phyloP scores from a whole-genome alignment of 1,140 invertebrate genomes.

The Bilobella aurantiaca region DNA sequence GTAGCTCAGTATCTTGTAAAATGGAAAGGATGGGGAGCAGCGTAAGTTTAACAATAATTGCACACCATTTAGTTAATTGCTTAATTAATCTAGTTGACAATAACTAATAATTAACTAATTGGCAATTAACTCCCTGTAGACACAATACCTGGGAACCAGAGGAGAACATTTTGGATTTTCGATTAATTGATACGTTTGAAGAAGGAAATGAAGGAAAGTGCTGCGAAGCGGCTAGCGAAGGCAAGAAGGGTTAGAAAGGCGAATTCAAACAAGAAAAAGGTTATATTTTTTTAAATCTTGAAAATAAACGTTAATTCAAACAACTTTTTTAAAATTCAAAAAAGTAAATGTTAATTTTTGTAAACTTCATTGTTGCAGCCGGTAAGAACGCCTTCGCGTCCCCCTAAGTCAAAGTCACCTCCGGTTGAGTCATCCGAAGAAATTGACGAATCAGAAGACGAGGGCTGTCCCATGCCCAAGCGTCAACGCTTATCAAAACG shows the following conservation, averaged over 20 bases:
- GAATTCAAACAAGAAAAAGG: neutral
- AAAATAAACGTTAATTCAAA: too few relatives aligned
- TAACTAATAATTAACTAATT: too few relatives aligned
- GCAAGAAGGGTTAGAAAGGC: slow-evolving; percentile 29
- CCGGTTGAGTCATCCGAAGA: too few relatives aligned
- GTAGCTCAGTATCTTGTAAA: neutral
- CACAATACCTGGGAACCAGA: slow-evolving; percentile 96
- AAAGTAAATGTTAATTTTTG: too few relatives aligned
- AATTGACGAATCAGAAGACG: neutral
- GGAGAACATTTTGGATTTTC: slow-evolving; percentile 86
- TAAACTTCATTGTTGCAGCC: too few relatives aligned
- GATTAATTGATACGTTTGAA: slow-evolving; percentile 84
- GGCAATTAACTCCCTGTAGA: slow-evolving; percentile 40
- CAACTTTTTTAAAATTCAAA: too few relatives aligned
- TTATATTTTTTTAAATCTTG: too few relatives aligned
- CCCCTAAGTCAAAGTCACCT: slow-evolving; percentile 30
- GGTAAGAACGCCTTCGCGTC: too few relatives aligned
- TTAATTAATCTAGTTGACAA: too few relatives aligned
- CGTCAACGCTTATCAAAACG: too few relatives aligned
- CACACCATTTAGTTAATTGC: neutral
- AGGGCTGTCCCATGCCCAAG: too few relatives aligned
- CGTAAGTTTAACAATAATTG: neutral
- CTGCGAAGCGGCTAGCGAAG: slow-evolving; percentile 39
- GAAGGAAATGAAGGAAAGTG: slow-evolving; percentile 18
- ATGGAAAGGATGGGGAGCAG: neutral